These are phyloP conservation scores for Phaethon lepturus DNA, from an alignment of 2,113 vertebrate genomes.

Conservation along the genomic window DNA sequence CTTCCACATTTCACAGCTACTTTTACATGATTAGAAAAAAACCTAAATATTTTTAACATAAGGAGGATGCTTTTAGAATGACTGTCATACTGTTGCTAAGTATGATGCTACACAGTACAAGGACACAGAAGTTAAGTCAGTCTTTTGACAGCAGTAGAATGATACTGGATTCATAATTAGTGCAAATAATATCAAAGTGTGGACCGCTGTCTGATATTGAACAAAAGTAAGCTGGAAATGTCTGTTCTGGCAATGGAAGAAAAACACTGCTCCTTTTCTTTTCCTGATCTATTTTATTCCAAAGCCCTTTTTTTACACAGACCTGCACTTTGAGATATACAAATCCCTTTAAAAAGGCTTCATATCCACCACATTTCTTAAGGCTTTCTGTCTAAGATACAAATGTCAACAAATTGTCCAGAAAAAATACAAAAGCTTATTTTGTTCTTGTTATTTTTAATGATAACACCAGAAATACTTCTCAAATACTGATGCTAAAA, in stretches of 20 bases:
- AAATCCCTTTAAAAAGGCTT: not conserved
- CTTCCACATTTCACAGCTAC: not conserved
- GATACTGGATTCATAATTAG: not conserved
- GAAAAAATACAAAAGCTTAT: not conserved
- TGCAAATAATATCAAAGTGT: not conserved
- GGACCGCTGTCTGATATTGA: not conserved
- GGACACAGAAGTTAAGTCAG: not conserved
- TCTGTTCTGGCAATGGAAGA: not conserved
- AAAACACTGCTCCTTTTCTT: not conserved
- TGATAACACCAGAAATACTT: not conserved
- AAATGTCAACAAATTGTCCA: not conserved
- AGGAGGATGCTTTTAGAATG: not conserved
- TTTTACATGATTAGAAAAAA: not conserved
- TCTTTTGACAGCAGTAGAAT: not conserved
- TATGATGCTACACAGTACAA: not conserved
- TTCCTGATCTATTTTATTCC: not conserved
- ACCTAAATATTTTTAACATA: not conserved
- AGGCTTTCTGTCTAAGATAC: not conserved
- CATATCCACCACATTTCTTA: not conserved
- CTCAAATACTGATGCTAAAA: not conserved
- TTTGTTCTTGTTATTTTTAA: not conserved
- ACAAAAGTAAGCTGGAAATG: not conserved
- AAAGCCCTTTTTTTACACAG: not conserved
- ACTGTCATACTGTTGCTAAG: not conserved
- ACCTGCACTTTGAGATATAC: not conserved